Evolutionary conservation across 2,888 invertebrate species (phyloP), one percentile per base, ranked within the genome.

Genomic region (Cotesia congregata): DNA sequence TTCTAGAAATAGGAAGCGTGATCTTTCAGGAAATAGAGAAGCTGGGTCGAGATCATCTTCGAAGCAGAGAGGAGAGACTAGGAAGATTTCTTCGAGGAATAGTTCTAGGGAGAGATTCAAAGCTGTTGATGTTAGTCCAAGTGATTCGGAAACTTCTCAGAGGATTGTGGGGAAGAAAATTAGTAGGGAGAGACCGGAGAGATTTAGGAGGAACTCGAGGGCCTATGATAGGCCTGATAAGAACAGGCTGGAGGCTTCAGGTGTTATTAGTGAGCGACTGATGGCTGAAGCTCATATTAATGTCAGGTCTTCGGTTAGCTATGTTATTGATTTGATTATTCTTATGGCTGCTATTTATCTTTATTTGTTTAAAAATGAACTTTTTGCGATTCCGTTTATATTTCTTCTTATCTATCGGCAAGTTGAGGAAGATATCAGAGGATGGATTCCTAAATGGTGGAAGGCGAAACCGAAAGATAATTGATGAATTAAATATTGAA

Each of bases 291-390:
- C 94, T 0, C 93, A 94, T 84, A 91, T 91, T 50, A 94, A 93
- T 82, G 94, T 95, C 0, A 92, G 93, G 80, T 92, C 94, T 1
- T 93, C 92, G 0, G 90, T 95, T 38, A 94, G 94, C 86, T 95
- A 95, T 86, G 90, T 93, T 38, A 94, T 94, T 0, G 96, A 96
- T 87, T 87, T 95, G 77, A 93, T 94, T 64, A 91, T 96, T 84
- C 92, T 96, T 78, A 81, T 93, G 60, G 92, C 95, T 12, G 96
- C 96, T 38, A 93, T 94, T 87, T 96, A 95, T 93, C 91, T 96
- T 59, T 96, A 95, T 89, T 90, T 95, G 75, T 96, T 95, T 85
- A 94, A 94, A 85, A 95, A 95, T 85, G 95, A 95, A 86, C 91
- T 94, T 80, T 91, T 95, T 69, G 95, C 95, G n/a, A 91, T 96